phyloP scores from a whole-genome alignment of 2,888 invertebrate species.

The Notodonta dromedarius region DNA sequence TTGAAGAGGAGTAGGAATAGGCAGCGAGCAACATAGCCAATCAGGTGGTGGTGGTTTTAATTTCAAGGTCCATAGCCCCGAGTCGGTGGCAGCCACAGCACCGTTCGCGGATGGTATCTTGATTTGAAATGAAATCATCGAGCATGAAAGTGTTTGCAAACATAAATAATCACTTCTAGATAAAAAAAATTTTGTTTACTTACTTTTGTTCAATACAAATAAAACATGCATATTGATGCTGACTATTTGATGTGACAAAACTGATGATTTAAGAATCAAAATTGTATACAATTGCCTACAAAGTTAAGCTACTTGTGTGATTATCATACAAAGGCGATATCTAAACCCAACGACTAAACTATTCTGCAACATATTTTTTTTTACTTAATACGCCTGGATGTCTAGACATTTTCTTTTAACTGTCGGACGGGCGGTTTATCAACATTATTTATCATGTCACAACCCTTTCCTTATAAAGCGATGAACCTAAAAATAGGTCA shows the following conservation, averaged over 20 bases:
- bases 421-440: slow-evolving; percentile 2
- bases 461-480: neutral
- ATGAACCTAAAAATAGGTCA: slow-evolving; percentile 5
- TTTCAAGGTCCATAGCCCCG: slow-evolving; percentile 35
- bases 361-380: neutral
- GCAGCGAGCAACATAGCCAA: slow-evolving; percentile 16
- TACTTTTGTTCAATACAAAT: neutral
- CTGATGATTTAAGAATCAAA: too few relatives aligned
- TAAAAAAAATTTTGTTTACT: neutral
- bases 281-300: too few relatives aligned
- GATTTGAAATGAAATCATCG: slow-evolving; percentile 9
- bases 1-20: neutral
- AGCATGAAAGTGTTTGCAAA: slow-evolving; percentile 7
- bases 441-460: slow-evolving; percentile 2
- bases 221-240: neutral
- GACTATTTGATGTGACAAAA: too few relatives aligned
- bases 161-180: neutral
- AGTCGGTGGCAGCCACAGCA: slow-evolving; percentile 12
- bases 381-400: neutral
- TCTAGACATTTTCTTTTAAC: neutral
- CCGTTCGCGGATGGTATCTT: slow-evolving; percentile 10
- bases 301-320: too few relatives aligned
- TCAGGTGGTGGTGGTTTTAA: slow-evolving; percentile 29
- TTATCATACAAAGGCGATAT: too few relatives aligned
- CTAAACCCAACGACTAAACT: neutral